phyloP scores from a whole-genome alignment of 2,888 invertebrate genomes.

The Scelioninae gen. 1 region DNA sequence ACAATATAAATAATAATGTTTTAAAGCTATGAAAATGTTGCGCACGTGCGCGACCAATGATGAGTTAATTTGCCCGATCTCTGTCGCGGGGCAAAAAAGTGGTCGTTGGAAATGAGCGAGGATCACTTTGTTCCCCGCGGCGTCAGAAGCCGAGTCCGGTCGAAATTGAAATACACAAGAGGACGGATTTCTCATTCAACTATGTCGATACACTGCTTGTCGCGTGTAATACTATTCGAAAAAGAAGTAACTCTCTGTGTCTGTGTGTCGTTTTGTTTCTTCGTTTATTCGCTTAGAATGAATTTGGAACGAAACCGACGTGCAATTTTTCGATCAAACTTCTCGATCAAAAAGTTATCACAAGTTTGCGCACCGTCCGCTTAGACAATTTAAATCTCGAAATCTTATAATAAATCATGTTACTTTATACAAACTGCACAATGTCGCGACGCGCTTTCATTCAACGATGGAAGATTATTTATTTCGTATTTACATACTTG shows the following conservation, averaged over 20 bases:
- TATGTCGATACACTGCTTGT: constrained; percentile 50
- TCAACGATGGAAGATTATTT: constrained; percentile 64
- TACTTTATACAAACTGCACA: constrained; percentile 66
- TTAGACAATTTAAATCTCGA: constrained; percentile 53
- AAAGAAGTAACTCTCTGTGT: constrained; percentile 42
- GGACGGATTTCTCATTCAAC: constrained; percentile 70
- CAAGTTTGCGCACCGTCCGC: constrained; percentile 59
- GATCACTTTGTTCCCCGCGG: background rate
- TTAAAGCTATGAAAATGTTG: constrained; percentile 33
- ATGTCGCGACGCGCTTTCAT: constrained; percentile 42
- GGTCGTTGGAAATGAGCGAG: constrained; percentile 33
- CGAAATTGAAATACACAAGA: constrained; percentile 64
- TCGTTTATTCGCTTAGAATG: constrained; percentile 44
- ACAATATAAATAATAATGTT: constrained; percentile 31
- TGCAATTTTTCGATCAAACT: constrained; percentile 57
- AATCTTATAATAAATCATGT: constrained; percentile 57
- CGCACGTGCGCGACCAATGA: constrained; percentile 46
- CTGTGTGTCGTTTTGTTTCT: constrained; percentile 29
- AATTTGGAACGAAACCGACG: constrained; percentile 49
- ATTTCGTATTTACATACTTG: constrained; percentile 68
- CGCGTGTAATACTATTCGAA: constrained; percentile 53
- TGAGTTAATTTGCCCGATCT: constrained; percentile 44
- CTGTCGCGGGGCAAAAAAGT: constrained; percentile 27
- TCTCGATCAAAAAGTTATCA: constrained; percentile 57
- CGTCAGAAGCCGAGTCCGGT: too few relatives aligned